Evolutionary conservation across 2,797 vertebrate species (phyloP), one percentile per base, ranked within the genome.

Genomic region (Serranus cabrilla): DNA sequence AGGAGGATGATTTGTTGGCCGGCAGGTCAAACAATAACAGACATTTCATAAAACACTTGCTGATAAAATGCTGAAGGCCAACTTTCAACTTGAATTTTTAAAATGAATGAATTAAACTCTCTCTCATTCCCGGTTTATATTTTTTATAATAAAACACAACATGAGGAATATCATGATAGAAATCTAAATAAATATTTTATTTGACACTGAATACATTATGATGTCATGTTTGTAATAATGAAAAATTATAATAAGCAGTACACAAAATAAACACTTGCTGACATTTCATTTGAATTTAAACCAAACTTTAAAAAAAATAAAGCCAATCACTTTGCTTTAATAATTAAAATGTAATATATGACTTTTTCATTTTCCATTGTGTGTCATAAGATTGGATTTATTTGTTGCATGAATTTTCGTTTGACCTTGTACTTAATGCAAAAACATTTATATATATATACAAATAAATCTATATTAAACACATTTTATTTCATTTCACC

Each of bases 1-100:
- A 73, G 69, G 37, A 4, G 58, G 66, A 60, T 60, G 54, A 86
- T 87, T 89, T 78, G 55, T 75, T 31, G 42, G 52, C 80, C 23
- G 56, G 59, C 31, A 64, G 63, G 49, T 70, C 45, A 72, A 70
- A 62, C 51, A 12, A 23, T 13, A 8, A 58, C 13, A 59, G 52
- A n/a, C 1, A 72, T 50, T 43, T 73, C 13, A 40, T 25, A 54
- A 56, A 66, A 7, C 8, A 25, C 9, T 66, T 42, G 1, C 16
- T 25, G 25, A 46, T 37, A 14, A 52, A 23, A 12, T 7, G 49
- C 4, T 16, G 4, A 13, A 45, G 25, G 13, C 9, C 23, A n/a
- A 3, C 25, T 16, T 39, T 17, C 51, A 4, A 10, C 43, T 47
- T 12, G 1, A 31, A 8, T 52, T 52, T 60, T 23, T 3, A 34